phyloP scores from a whole-genome alignment of 2,113 vertebrate species.

The Agelaius phoeniceus region DNA sequence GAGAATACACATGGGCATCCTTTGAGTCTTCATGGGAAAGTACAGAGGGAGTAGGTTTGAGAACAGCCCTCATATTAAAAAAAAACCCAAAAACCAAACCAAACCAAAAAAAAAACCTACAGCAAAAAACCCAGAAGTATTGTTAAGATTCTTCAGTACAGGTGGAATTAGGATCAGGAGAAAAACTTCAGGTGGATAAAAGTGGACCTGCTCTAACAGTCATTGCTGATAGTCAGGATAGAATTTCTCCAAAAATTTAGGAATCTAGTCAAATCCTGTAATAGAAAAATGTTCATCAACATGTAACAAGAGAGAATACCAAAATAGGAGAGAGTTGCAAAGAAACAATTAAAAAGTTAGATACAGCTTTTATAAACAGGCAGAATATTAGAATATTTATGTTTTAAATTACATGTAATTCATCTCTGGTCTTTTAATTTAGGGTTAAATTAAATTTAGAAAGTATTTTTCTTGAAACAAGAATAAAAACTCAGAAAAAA shows the following conservation, averaged over 20 bases:
- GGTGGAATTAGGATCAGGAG: neutral
- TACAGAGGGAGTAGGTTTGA: neutral
- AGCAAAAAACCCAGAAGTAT: neutral
- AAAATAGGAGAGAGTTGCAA: neutral
- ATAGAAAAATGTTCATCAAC: neutral
- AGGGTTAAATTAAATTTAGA: fast-evolving
- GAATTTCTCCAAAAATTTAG: neutral
- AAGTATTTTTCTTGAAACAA: neutral
- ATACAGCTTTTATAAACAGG: neutral
- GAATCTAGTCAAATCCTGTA: neutral
- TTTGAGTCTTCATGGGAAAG: neutral
- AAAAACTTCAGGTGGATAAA: neutral
- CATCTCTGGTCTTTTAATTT: neutral
- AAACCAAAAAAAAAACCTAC: too few relatives aligned
- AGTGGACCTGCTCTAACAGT: neutral
- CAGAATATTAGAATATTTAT: neutral
- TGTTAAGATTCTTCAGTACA: neutral
- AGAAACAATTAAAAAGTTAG: neutral
- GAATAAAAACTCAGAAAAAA: neutral
- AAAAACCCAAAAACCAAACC: neutral
- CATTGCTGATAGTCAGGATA: neutral
- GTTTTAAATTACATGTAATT: neutral
- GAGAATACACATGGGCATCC: neutral
- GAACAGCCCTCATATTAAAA: neutral
- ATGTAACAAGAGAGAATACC: neutral